phyloP scores from a whole-genome alignment of 2,888 invertebrate genomes.

The Oscheius onirici region DNA sequence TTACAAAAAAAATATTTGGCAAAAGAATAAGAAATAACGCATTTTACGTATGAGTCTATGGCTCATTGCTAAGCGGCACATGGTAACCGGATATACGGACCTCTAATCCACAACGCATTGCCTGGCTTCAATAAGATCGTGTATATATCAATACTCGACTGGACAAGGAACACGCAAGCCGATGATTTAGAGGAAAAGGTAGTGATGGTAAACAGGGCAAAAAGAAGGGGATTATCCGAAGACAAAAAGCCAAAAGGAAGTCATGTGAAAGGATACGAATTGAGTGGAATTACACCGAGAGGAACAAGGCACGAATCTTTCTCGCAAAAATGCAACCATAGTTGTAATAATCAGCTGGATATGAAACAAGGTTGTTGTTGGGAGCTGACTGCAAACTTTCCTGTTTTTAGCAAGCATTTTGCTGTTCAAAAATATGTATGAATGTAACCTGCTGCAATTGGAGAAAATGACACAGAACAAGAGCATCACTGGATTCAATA shows the following conservation, averaged over 20 bases:
- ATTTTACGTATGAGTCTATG: not conserved
- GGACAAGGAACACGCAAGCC: too few relatives aligned
- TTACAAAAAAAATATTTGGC: not conserved
- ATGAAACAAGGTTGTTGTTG: too few relatives aligned
- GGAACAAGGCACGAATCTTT: conserved; percentile 18
- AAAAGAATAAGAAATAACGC: not conserved
- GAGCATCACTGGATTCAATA: too few relatives aligned
- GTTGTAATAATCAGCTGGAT: conserved; percentile 2
- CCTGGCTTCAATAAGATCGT: conserved; percentile 28
- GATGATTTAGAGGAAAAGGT: too few relatives aligned
- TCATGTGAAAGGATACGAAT: conserved; percentile 12
- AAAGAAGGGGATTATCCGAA: conserved; percentile 25
- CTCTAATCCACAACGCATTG: conserved; percentile 30
- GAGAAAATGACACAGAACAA: too few relatives aligned
- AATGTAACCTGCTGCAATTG: too few relatives aligned
- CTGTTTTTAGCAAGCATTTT: too few relatives aligned
- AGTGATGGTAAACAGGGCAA: not conserved
- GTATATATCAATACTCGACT: conserved; percentile 16
- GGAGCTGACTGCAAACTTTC: too few relatives aligned
- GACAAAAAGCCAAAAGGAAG: conserved; percentile 12
- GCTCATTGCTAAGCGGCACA: conserved; percentile 29
- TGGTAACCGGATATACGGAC: conserved; percentile 32
- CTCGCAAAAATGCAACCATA: conserved; percentile 3
- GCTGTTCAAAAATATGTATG: too few relatives aligned
- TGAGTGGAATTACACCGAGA: conserved; percentile 1